Base-by-base conservation (phyloP, 2,888 invertebrate species). In the Rotaria magnacalcarata region DNA sequence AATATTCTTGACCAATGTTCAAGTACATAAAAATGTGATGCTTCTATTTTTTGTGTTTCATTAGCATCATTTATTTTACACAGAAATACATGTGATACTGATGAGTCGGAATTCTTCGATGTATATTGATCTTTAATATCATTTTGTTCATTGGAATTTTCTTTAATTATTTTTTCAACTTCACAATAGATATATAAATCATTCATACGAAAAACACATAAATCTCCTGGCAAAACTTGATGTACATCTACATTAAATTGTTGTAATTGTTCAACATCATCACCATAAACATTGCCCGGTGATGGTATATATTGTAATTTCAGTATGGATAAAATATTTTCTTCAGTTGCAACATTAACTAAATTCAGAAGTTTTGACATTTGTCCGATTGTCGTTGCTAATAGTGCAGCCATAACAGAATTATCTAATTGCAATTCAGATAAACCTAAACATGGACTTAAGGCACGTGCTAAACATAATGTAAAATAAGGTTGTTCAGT, bases 401-500 rank as follows among this genome's bases (percentile, higher is more conserved):
- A 85, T 7, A 87, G 34, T 27, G 87, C 80, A 60, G 87, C 84
- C 41, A 87, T 84, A 50, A 85, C 56, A 7, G 85, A 60, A 52
- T 85, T 84, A 50, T 87, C 87, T 52, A 85, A 80, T 52, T 87
- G 87, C 24, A 85, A 84, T 58, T 85, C 85, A 16, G 84, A 58
- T 54, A 54, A 34, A 41, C 56, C 56, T 34, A 87, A 84, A 27
- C 85, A 54, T 27, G 87, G 87, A 24, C 84, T 84, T 11, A 87
- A 52, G 27, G 85, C 60, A 27, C 85, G 80, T 41, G 87, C 85
- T 43, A 87, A 84, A 56, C 87, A 87, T 41, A 85, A 43, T 47
- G 87, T 80, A 74, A 87, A 87, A 54, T 87, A 87, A 2, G 87
- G 84, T 52, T 87, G 87, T 87, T 87, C 87, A 14, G 85, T 85